Percentiles rank a stretch among this genome's conserved stretches.
These are phyloP conservation scores for Heteromormyrus szaboi DNA, from an alignment of 2,797 vertebrate genomes.

Conservation along the genomic window DNA sequence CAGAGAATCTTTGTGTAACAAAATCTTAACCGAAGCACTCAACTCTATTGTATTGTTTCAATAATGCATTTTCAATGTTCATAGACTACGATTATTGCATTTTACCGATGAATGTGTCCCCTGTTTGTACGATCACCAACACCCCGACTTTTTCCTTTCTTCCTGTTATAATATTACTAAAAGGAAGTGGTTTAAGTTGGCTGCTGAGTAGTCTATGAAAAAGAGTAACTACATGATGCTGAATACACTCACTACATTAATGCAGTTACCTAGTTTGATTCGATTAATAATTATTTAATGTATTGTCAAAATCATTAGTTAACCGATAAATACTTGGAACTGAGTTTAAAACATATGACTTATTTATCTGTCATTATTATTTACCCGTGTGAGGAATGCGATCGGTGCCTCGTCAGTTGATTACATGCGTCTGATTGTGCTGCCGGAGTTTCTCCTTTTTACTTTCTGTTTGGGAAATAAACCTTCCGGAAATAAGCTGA, in stretches of 20 bases:
- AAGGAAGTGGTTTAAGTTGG: slow-evolving; percentile 5
- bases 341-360: neutral
- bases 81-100: neutral
- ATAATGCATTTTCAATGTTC: neutral
- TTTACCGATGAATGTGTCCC: neutral
- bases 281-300: neutral
- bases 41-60: neutral
- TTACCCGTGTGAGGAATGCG: neutral
- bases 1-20: neutral
- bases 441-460: neutral
- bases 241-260: neutral
- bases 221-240: neutral
- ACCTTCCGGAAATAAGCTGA: neutral
- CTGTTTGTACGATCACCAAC: neutral
- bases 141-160: neutral
- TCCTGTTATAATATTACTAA: neutral
- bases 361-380: neutral
- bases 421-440: neutral
- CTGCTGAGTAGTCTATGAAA: neutral
- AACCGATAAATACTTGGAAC: neutral
- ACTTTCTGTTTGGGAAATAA: neutral
- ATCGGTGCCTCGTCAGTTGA: neutral
- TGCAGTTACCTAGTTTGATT: neutral
- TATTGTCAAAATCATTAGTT: neutral
- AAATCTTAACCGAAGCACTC: neutral